A percentile compares a stretch with the other conserved stretches of the same genome.
Evolutionary conservation across 1,140 invertebrate species (phyloP).

Genomic region (Anagrus nilaparvatae): DNA sequence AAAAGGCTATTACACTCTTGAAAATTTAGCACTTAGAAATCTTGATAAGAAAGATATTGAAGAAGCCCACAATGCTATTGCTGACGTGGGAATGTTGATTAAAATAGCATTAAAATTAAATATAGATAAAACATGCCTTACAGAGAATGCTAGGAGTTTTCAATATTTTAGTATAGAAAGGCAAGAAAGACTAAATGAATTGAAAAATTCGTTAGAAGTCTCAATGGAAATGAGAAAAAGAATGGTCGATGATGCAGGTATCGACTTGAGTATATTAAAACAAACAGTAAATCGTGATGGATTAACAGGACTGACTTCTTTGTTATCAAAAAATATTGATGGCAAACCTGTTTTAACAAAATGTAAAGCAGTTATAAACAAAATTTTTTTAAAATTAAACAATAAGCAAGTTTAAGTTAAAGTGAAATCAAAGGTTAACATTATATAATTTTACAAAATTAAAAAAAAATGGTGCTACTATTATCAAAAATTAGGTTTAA

Average conservation of each 20-base stretch:
- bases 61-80: slow-evolving; percentile 13
- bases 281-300: slow-evolving; percentile 8
- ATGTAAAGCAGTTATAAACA: too few relatives aligned
- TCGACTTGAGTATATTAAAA: neutral
- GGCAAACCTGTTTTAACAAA: too few relatives aligned
- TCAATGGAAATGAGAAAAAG: slow-evolving; percentile 7
- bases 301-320: slow-evolving; percentile 2
- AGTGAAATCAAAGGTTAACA: too few relatives aligned
- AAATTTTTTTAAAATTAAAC: too few relatives aligned
- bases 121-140: neutral
- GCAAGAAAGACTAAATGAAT: neutral
- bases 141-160: neutral
- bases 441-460: too few relatives aligned
- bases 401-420: too few relatives aligned
- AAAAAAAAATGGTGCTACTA: too few relatives aligned
- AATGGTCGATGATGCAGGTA: slow-evolving; percentile 10
- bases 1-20: slow-evolving; percentile 5
- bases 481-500: too few relatives aligned
- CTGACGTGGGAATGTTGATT: slow-evolving; percentile 11
- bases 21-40: slow-evolving; percentile 8
- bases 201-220: slow-evolving; percentile 3
- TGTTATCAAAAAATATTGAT: slow-evolving; percentile 8
- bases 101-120: slow-evolving; percentile 8
- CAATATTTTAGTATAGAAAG: neutral
- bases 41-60: slow-evolving; percentile 1